A percentile compares a stretch with the other conserved stretches of the same genome.
Evolutionary conservation across 2,797 vertebrate species (phyloP).

Genomic region (Ctenochaetus hawaiiensis): DNA sequence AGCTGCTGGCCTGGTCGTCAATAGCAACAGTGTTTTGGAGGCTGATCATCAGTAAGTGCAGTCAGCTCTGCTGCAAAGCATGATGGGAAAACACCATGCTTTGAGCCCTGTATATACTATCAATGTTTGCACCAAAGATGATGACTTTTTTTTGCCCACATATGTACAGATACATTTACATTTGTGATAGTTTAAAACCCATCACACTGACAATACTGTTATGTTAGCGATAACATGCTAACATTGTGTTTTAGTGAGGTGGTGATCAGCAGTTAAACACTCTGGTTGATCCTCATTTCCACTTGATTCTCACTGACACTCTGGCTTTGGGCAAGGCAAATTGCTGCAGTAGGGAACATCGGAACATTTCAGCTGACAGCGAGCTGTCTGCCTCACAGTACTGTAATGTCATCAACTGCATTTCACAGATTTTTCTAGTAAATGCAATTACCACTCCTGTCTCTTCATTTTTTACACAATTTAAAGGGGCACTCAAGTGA

Average conservation of each 20-base stretch:
- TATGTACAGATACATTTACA: background rate
- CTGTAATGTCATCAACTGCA: background rate
- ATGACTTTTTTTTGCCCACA: background rate
- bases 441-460: background rate
- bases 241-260: background rate
- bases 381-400: background rate
- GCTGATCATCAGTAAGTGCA: constrained; percentile 45
- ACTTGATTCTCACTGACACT: background rate
- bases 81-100: constrained; percentile 38
- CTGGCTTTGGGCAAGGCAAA: background rate
- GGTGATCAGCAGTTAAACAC: background rate
- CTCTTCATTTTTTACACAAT: background rate
- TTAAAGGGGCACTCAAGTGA: background rate
- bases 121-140: background rate
- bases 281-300: background rate
- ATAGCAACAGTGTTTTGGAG: constrained; percentile 75
- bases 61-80: constrained; percentile 44
- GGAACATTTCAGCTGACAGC: constrained; percentile 6
- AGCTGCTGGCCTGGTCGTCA: constrained; percentile 63
- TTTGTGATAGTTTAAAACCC: background rate
- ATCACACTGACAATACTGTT: no score
- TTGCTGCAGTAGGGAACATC: background rate
- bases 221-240: background rate
- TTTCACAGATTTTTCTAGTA: constrained; percentile 7
- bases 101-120: background rate